These are phyloP conservation scores for Synergus japonicus DNA, from an alignment of 2,888 invertebrate species.

Conservation along the genomic window DNA sequence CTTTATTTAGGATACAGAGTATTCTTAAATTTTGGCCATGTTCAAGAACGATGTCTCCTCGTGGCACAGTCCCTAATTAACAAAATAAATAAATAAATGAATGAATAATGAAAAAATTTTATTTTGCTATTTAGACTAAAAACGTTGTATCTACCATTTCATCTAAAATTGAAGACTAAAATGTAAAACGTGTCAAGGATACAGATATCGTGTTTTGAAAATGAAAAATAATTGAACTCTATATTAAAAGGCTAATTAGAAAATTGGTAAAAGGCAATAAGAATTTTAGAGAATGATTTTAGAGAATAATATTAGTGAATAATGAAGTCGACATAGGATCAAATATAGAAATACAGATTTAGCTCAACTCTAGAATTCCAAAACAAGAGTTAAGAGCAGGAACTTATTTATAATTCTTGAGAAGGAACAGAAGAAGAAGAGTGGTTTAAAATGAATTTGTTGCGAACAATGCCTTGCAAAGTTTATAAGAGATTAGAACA, in stretches of 20 bases:
- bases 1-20: constrained; percentile 81
- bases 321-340: constrained; percentile 53
- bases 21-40: constrained; percentile 83
- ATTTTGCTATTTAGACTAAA: background rate
- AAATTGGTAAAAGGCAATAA: background rate
- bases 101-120: background rate
- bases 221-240: too few relatives aligned
- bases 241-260: too few relatives aligned
- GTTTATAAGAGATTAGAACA: background rate
- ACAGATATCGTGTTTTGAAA: background rate
- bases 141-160: background rate
- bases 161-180: background rate
- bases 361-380: constrained; percentile 69
- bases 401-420: constrained; percentile 68
- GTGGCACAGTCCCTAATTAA: constrained; percentile 77
- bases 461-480: background rate
- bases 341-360: constrained; percentile 71
- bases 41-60: constrained; percentile 80
- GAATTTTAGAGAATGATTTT: background rate
- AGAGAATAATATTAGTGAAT: background rate
- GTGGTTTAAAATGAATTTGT: background rate
- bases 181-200: background rate
- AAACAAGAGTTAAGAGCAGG: constrained; percentile 65
- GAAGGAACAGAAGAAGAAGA: constrained; percentile 18
- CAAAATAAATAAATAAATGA: constrained; percentile 30